Evolutionary conservation across 2,888 invertebrate species (phyloP).

Genomic region (Cantharis rustica): DNA sequence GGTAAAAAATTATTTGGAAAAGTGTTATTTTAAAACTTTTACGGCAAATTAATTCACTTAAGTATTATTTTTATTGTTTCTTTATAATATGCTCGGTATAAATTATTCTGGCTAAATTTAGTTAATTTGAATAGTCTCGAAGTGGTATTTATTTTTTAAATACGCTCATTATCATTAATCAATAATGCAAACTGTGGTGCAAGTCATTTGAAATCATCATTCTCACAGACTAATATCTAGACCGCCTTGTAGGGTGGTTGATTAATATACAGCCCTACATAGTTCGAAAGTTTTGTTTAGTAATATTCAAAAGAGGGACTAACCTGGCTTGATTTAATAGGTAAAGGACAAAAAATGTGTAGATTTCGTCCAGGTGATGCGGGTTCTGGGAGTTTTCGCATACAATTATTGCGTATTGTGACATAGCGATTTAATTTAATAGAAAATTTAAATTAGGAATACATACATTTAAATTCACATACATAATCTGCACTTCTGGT

Average conservation of each 20-base stretch:
- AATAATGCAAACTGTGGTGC: neutral
- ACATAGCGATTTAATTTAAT: neutral
- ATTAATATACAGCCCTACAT: constrained; percentile 33
- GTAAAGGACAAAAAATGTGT: constrained; percentile 29
- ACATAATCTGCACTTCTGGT: neutral
- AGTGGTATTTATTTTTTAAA: neutral
- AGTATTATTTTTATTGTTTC: neutral
- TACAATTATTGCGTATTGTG: constrained; percentile 29
- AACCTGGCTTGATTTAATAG: constrained; percentile 34
- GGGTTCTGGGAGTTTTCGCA: constrained; percentile 37
- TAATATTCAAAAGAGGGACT: constrained; percentile 37
- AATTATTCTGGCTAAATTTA: neutral
- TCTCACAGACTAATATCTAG: constrained; percentile 22
- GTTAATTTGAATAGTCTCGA: neutral
- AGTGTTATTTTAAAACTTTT: neutral
- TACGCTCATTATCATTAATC: neutral
- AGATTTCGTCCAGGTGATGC: constrained; percentile 39
- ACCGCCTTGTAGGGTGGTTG: constrained; percentile 31
- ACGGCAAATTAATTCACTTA: neutral
- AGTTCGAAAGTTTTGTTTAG: constrained; percentile 33
- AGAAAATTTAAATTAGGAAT: neutral
- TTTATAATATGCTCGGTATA: neutral
- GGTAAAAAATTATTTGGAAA: neutral
- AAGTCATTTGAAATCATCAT: neutral
- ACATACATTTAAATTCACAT: neutral